A percentile compares a stretch with the other conserved stretches of the same genome.
These are phyloP conservation scores for Dendronephthya gigantea DNA, from an alignment of 64 coral and sea anemone species.

Conservation along the genomic window DNA sequence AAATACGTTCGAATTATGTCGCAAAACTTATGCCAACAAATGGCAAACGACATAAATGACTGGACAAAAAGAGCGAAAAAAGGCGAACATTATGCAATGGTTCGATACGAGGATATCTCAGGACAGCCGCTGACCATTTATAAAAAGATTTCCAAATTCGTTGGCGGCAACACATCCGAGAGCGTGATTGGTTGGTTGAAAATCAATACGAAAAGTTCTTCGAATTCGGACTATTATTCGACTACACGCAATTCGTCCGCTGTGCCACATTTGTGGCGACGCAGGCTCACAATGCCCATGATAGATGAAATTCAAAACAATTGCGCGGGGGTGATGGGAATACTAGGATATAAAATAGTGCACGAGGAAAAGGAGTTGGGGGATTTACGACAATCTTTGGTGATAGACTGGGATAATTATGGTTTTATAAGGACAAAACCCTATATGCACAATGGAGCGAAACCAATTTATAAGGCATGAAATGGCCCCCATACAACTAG, in stretches of 20 bases:
- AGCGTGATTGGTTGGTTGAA: not conserved
- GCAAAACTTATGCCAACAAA: not conserved
- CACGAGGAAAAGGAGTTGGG: not conserved
- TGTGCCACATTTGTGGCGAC: not conserved
- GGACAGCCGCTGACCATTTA: not conserved
- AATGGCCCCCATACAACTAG: no score
- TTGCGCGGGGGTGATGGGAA: not conserved
- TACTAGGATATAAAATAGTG: slow-evolving; percentile 1
- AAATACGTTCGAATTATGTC: not conserved
- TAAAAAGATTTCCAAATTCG: not conserved
- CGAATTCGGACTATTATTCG: not conserved
- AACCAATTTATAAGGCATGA: no score
- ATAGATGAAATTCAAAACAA: not conserved
- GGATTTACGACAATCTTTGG: not conserved
- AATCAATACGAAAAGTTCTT: not conserved
- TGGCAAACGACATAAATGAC: not conserved
- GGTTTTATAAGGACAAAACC: not conserved
- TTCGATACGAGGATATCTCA: not conserved
- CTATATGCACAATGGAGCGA: not conserved
- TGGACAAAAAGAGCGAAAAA: slow-evolving; percentile 6
- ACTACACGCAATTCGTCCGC: slow-evolving; percentile 12
- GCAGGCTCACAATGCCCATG: not conserved
- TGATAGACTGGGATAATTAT: not conserved
- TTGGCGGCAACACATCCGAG: not conserved
- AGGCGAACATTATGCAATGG: not conserved